These are phyloP conservation scores for Seira ritae DNA, from an alignment of 2,888 invertebrate species.

Conservation along the genomic window DNA sequence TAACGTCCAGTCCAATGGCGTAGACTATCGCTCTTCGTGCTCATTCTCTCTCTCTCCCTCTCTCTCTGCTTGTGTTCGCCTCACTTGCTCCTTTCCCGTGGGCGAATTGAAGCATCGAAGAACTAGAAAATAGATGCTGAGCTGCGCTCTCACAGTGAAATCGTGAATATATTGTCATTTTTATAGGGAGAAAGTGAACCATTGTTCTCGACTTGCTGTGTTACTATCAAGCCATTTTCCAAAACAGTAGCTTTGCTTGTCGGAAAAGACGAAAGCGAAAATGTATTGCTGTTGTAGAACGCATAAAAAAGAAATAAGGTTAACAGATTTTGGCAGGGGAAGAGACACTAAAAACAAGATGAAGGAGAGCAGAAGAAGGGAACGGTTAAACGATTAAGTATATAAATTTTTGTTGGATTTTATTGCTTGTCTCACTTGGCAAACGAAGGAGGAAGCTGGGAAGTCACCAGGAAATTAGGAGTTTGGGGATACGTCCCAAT, in stretches of 20 bases:
- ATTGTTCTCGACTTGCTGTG: constrained; percentile 1
- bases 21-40: background rate
- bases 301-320: background rate
- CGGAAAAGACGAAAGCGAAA: background rate
- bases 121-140: background rate
- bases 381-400: constrained; percentile 46
- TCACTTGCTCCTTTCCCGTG: background rate
- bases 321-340: constrained; percentile 5
- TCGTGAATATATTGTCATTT: background rate
- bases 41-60: no score
- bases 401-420: constrained; percentile 1
- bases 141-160: no score
- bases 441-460: background rate
- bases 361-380: constrained; percentile 8
- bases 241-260: background rate
- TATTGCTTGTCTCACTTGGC: constrained; percentile 15
- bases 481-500: background rate
- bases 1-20: background rate
- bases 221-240: background rate
- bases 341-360: background rate
- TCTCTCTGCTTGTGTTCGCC: background rate
- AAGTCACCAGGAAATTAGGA: constrained; percentile 1
- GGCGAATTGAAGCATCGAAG: background rate
- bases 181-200: background rate
- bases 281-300: constrained; percentile 3